Conservation (phyloP, 2,113 vertebrate genomes). For the Corythaixoides concolor region DNA sequence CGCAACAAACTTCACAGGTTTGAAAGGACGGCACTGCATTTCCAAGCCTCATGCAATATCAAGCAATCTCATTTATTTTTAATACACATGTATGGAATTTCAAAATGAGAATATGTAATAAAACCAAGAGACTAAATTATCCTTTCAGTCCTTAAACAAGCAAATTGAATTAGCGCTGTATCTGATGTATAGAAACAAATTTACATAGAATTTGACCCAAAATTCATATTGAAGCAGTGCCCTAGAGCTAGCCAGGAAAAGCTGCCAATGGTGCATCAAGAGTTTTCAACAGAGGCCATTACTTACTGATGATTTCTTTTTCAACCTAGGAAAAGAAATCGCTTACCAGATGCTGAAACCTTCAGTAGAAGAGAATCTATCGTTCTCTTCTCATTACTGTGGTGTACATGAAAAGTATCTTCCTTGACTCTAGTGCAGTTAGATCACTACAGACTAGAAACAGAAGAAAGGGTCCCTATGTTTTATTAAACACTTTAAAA, state of each 20-base stretch:
- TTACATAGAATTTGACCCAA: neutral
- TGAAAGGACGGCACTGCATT: neutral
- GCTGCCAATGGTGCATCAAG: neutral
- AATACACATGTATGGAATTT: neutral
- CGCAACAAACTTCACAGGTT: neutral
- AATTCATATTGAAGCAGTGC: neutral
- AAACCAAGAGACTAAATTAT: neutral
- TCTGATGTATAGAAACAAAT: neutral
- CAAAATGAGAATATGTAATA: neutral
- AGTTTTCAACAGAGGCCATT: neutral
- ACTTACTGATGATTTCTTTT: neutral
- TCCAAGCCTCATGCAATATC: neutral
- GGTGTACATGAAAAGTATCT: neutral
- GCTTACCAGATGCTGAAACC: neutral
- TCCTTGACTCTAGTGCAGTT: neutral
- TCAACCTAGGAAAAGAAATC: neutral
- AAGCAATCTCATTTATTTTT: neutral
- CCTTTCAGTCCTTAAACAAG: neutral
- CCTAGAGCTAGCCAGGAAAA: neutral
- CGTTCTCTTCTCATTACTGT: neutral
- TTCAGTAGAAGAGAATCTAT: neutral
- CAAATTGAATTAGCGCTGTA: neutral
- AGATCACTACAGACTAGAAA: conserved; percentile 1
- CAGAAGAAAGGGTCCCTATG: neutral
- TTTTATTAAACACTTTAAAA: conserved; percentile 63